Evolutionary conservation across 1,140 invertebrate species (phyloP), one percentile per base, ranked within the genome.

Genomic region (Macrotrachela quadricornifera): DNA sequence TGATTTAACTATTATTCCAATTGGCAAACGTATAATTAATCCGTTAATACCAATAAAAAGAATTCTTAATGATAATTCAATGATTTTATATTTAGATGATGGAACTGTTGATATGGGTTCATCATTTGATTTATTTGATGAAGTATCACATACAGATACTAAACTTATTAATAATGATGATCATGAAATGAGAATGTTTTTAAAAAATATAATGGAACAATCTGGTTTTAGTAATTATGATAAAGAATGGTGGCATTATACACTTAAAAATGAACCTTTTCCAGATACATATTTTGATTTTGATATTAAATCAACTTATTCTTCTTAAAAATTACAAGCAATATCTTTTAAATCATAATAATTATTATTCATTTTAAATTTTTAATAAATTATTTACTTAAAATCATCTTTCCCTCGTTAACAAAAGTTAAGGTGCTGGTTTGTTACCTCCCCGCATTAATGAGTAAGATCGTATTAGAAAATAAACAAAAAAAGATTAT

Each of bases 241-340:
- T 10, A 30, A 30, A n/a, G 46, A 48, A 48, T 48, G 46, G 46
- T 48, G 46, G 46, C 46, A 48, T 48, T 48, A 36, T 36, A 48
- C 46, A 12, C n/a, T 48, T n/a, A 48, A 48, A 48, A 36, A 48
- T 36, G 46, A 48, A 36, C 46, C 46, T 1, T 48, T 48, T 36
- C 46, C 46, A 37, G 46, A 48, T 15, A 48, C 46, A 48, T 48
- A 48, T 38, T 48, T 48, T 48, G 46, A 48, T 48, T 48, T 48
- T 48, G 12, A 36, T 30, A 37, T 48, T n/a, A 48, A 48, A 30
- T 30, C 21, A 30, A 30, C 21, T 30, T 30, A 30, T 30, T 30
- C 21, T 30, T 30, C 21, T 30, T 30, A 30, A 30, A 30, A 30
- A 2, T 30, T 30, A 4, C 21, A 30, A 30, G 8, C 21, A 2